Conservation (phyloP, 2,797 vertebrate species). For the Lithobates sylvaticus region DNA sequence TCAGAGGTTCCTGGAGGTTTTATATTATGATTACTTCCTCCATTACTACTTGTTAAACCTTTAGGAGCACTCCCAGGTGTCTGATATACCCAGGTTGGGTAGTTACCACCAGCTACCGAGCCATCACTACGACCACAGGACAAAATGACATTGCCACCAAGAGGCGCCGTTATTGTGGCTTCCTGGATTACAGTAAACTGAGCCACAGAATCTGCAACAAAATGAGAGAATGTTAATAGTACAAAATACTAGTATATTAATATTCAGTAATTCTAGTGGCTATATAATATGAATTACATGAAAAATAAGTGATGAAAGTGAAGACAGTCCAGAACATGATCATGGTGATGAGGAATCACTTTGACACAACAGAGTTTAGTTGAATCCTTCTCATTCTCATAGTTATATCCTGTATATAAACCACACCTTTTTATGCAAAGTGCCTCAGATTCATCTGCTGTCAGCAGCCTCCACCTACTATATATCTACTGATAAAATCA, state of each 20-base stretch:
- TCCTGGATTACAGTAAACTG: slow-evolving; percentile 40
- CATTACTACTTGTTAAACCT: neutral
- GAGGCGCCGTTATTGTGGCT: neutral
- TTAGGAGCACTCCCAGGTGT: neutral
- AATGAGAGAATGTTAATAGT: neutral
- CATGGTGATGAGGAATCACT: too few species aligned
- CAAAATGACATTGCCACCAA: neutral
- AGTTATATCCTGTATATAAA: too few species aligned
- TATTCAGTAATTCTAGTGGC: neutral
- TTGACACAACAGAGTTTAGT: too few species aligned
- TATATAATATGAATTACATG: neutral
- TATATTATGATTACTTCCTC: neutral
- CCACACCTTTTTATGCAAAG: too few species aligned
- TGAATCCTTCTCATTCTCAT: too few species aligned
- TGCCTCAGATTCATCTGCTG: too few species aligned
- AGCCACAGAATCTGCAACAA: slow-evolving; percentile 8
- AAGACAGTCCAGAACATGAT: too few species aligned
- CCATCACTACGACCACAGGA: slow-evolving; percentile 22
- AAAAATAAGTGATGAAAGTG: neutral
- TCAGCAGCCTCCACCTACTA: too few species aligned
- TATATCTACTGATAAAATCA: too few species aligned
- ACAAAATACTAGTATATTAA: neutral
- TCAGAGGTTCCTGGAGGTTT: neutral
- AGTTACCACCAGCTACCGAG: neutral
- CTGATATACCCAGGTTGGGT: slow-evolving; percentile 18